A percentile compares a stretch with the other conserved stretches of the same genome.
Conservation (phyloP, 2,113 vertebrate species). For the Antechinus flavipes region DNA sequence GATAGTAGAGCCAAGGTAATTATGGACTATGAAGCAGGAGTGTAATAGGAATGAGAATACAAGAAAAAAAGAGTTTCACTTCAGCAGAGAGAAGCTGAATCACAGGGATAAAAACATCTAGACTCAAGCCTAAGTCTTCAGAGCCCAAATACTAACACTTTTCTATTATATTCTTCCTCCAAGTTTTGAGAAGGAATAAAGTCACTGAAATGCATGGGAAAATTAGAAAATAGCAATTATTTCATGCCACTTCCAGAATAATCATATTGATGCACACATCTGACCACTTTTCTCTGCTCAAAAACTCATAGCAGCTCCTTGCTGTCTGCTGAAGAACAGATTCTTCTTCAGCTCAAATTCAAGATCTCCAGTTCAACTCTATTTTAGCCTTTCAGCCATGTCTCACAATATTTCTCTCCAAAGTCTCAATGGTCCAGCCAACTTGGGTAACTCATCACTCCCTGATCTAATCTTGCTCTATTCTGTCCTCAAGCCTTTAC, state of each 20-base stretch:
- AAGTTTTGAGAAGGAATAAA: not conserved
- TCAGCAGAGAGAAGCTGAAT: not conserved
- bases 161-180: not conserved
- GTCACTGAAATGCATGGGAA: not conserved
- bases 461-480: not conserved
- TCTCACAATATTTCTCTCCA: not conserved
- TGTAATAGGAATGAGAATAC: not conserved
- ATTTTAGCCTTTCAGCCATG: not conserved
- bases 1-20: not conserved
- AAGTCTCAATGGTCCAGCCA: not conserved
- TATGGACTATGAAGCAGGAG: not conserved
- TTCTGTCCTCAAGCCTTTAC: not conserved
- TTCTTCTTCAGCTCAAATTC: not conserved
- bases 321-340: not conserved
- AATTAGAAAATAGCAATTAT: not conserved
- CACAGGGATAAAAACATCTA: not conserved
- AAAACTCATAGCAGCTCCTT: not conserved
- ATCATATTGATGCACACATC: not conserved
- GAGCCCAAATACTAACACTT: not conserved
- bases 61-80: not conserved
- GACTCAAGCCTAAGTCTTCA: not conserved
- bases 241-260: not conserved
- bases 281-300: not conserved
- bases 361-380: not conserved
- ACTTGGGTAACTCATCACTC: not conserved